Base-by-base conservation (phyloP, 2,888 invertebrate species). In the Caenorhabditis sp. region DNA sequence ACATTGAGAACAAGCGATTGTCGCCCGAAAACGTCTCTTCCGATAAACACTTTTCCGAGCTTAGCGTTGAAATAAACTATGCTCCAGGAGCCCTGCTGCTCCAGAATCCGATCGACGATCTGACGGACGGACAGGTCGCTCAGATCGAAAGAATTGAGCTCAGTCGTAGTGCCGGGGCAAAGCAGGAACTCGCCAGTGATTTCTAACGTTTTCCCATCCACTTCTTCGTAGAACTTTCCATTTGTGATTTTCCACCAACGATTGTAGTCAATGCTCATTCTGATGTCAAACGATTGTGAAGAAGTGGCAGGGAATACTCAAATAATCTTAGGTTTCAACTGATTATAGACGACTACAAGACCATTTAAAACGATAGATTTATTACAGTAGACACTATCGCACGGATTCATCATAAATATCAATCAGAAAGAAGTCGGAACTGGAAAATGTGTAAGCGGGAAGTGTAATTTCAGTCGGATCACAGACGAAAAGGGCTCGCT, bases 21-120 rank as follows among this genome's bases (percentile, higher is more conserved):
- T 50, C 83, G 53, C n/a, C 80, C 83, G 27, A 83, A 83, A 30
- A 83, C 63, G 50, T 83, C 83, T 9, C 82, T 65, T 27, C 80
- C 83, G 43, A 80, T 63, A 24, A 81, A 58, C 2, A 83, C 5
- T 48, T 45, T 65, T 6, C 24, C 32, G 6, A 70, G 43, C 8
- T 52, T 52, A 7, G 32, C 7, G 11, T 62, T 52, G 22, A 15
- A 75, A 48, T 50, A 68, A 13, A 75, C 62, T 13, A 68, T 37
- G 37, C 68, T 75, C 75, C 75, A 75, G 7, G 66, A 46, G 20
- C 75, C 75, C 30, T 53, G 20, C 20, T 52, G 58, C 15, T 62
- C 61, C 56, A 74, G 13, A 61, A 74, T 50, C 7, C 13, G 4
- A 24, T 62, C 43, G 2, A 48, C 46, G 22, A 73, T 61, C 17